phyloP scores from a whole-genome alignment of 2,113 vertebrate genomes.

The Paracyprichromis sp. region DNA sequence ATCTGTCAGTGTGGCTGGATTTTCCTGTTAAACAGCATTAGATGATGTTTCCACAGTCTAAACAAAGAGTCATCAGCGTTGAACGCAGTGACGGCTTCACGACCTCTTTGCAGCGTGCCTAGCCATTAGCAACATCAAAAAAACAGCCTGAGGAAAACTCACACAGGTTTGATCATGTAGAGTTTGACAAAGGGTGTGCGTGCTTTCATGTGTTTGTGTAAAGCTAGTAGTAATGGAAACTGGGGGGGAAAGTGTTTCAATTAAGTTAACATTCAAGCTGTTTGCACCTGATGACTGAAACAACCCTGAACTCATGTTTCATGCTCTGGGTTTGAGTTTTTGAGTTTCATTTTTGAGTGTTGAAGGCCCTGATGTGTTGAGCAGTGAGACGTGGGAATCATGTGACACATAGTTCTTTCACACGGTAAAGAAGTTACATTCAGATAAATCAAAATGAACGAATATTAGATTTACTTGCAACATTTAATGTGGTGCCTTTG shows the following conservation, averaged over 20 bases:
- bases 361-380: background rate
- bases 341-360: background rate
- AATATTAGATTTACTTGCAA: background rate
- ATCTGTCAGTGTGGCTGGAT: background rate
- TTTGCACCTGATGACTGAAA: background rate
- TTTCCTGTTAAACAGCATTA: slow-evolving; percentile 40
- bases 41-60: background rate
- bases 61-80: background rate
- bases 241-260: rapidly evolving
- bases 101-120: background rate
- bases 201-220: background rate
- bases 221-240: background rate
- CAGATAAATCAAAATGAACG: background rate
- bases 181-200: background rate
- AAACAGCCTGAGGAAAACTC: background rate
- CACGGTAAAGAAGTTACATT: background rate
- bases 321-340: background rate
- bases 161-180: slow-evolving; percentile 8
- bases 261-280: background rate
- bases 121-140: slow-evolving; percentile 7
- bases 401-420: background rate
- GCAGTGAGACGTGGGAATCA: background rate
- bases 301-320: background rate
- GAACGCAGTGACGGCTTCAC: background rate
- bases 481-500: background rate